Percentiles rank a stretch among this genome's conserved stretches.
Evolutionary conservation across 2,888 invertebrate genomes (phyloP).

Genomic region (Melinaea marsaeus): DNA sequence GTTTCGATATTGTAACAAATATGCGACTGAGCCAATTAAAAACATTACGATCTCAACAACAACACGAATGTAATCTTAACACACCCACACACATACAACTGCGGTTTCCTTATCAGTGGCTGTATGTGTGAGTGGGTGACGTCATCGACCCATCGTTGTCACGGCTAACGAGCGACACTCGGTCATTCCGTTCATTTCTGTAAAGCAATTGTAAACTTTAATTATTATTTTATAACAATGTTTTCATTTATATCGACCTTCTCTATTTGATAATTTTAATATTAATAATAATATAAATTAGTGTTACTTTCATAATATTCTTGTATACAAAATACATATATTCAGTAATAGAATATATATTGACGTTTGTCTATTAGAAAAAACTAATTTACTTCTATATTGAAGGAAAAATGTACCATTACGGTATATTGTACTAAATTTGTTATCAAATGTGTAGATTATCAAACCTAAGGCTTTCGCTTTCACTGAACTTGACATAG

Average conservation of each 20-base stretch:
- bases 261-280: too few relatives aligned
- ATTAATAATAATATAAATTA: too few relatives aligned
- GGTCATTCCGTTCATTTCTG: slow-evolving; percentile 45
- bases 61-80: slow-evolving; percentile 47
- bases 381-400: too few relatives aligned
- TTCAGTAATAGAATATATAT: too few relatives aligned
- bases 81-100: slow-evolving; percentile 53
- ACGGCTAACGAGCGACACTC: slow-evolving; percentile 67
- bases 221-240: slow-evolving; percentile 2
- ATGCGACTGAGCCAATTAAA: slow-evolving; percentile 27
- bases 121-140: slow-evolving; percentile 53
- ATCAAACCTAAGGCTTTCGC: slow-evolving; percentile 41
- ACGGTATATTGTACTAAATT: not conserved
- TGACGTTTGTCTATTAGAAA: too few relatives aligned
- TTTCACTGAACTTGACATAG: slow-evolving; percentile 67
- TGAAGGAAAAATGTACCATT: too few relatives aligned
- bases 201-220: slow-evolving; percentile 34
- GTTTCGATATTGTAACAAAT: slow-evolving; percentile 25
- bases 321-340: too few relatives aligned
- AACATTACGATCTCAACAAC: slow-evolving; percentile 38
- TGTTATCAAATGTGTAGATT: not conserved
- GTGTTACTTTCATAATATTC: too few relatives aligned
- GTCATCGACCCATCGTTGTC: slow-evolving; percentile 73
- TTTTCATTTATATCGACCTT: too few relatives aligned
- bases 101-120: slow-evolving; percentile 53